Evolutionary conservation across 2,888 invertebrate species (phyloP).

Genomic region (Mythimna pallens): DNA sequence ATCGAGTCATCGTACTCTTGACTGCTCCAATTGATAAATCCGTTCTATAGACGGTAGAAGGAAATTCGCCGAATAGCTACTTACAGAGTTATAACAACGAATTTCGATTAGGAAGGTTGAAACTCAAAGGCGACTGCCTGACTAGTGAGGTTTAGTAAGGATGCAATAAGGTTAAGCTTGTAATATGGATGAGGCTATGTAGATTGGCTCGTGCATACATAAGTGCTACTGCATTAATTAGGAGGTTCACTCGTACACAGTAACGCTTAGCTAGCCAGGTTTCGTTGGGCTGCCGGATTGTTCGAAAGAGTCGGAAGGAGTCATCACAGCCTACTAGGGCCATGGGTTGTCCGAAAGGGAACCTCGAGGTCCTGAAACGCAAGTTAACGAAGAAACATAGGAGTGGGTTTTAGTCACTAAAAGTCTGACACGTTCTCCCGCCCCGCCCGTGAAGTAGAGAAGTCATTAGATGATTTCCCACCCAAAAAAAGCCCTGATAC

Average conservation of each 20-base stretch:
- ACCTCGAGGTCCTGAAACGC: too few relatives aligned
- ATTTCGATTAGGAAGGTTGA: constrained; percentile 5
- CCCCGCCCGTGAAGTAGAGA: too few relatives aligned
- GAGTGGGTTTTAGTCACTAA: background rate
- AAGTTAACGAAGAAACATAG: background rate
- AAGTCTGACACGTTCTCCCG: too few relatives aligned
- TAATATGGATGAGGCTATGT: constrained; percentile 17
- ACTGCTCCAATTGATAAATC: constrained; percentile 48
- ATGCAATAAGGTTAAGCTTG: background rate
- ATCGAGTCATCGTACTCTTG: constrained; percentile 36
- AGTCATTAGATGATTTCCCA: too few relatives aligned
- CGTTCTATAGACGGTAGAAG: constrained; percentile 30
- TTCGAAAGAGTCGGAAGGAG: too few relatives aligned
- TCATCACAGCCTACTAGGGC: too few relatives aligned
- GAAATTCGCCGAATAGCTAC: constrained; percentile 34
- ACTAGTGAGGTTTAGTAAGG: background rate
- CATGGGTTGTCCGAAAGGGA: too few relatives aligned
- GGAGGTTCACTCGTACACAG: background rate
- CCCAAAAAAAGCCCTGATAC: too few relatives aligned
- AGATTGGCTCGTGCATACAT: constrained; percentile 1
- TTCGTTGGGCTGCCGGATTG: too few relatives aligned
- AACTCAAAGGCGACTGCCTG: background rate
- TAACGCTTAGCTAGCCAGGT: background rate
- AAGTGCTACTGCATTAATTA: background rate
- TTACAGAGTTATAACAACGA: background rate